phyloP scores from a whole-genome alignment of 2,888 invertebrate genomes.

The Caradrina clavipalpis region DNA sequence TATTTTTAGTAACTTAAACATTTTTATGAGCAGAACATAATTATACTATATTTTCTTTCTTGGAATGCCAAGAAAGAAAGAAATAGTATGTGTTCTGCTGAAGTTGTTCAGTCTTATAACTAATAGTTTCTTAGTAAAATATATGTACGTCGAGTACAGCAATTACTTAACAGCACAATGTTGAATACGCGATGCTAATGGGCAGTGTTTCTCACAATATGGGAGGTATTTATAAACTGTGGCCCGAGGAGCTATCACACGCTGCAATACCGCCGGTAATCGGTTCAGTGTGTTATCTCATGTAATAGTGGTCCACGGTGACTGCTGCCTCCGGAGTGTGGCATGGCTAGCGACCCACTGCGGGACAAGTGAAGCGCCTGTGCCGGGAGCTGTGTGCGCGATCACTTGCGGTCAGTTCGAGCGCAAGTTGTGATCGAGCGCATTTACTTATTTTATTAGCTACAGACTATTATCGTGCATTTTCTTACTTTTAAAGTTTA shows the following conservation, averaged over 20 bases:
- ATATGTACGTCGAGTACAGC: slow-evolving; percentile 35
- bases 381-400: too few species aligned
- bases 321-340: slow-evolving; percentile 33
- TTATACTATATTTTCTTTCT: too few species aligned
- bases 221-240: slow-evolving; percentile 77
- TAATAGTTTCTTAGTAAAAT: slow-evolving; percentile 45
- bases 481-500: not conserved
- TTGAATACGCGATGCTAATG: slow-evolving; percentile 69
- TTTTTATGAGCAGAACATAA: too few species aligned
- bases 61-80: too few species aligned
- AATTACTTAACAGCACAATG: slow-evolving; percentile 63
- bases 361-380: too few species aligned
- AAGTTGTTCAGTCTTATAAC: slow-evolving; percentile 29
- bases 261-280: slow-evolving; percentile 67
- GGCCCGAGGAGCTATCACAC: slow-evolving; percentile 64
- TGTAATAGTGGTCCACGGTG: slow-evolving; percentile 33
- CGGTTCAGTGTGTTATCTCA: slow-evolving; percentile 60
- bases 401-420: too few species aligned
- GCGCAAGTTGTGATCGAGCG: too few species aligned
- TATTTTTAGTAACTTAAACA: too few species aligned
- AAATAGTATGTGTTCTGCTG: slow-evolving; percentile 7
- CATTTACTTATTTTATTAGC: too few species aligned
- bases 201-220: slow-evolving; percentile 74
- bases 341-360: too few species aligned
- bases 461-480: not conserved